Percentiles rank a stretch among this genome's conserved stretches.
phyloP scores from a whole-genome alignment of 2,797 vertebrate species.

The Calcarius lapponicus region DNA sequence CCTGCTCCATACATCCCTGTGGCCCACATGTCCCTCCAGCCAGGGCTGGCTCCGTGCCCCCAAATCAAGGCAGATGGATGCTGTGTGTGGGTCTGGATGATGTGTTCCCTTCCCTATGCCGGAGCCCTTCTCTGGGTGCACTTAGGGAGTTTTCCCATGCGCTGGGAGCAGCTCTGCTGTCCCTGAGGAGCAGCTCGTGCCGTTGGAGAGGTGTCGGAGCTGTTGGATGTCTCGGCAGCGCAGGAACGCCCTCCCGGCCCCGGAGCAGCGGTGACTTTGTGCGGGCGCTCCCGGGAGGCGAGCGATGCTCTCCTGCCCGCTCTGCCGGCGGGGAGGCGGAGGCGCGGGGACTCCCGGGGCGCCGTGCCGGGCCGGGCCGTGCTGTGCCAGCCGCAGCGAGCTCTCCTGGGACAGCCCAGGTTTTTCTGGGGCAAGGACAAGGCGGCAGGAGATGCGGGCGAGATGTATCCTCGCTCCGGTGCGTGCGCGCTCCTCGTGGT shows the following conservation, averaged over 20 bases:
- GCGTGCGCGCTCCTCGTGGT: too few relatives aligned
- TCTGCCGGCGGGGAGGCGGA: background rate
- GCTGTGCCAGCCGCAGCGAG: background rate
- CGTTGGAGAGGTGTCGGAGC: background rate
- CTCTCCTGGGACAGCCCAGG: background rate
- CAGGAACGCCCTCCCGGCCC: background rate
- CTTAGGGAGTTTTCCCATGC: accelerated
- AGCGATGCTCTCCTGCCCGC: background rate
- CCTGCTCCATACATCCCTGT: background rate
- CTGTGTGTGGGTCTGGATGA: accelerated
- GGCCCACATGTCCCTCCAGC: accelerated
- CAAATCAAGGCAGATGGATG: accelerated
- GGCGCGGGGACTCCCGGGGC: background rate
- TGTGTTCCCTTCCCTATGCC: background rate
- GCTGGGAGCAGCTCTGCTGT: background rate
- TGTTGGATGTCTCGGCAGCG: background rate
- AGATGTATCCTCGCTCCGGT: background rate
- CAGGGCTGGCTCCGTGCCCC: background rate
- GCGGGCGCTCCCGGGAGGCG: accelerated
- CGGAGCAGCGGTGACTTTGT: background rate
- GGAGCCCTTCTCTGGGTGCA: background rate
- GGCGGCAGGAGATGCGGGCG: accelerated
- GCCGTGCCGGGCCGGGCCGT: background rate
- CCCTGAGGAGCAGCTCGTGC: background rate
- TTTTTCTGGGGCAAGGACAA: background rate